These are phyloP conservation scores for Lasioglossum pauxillum DNA, from an alignment of 2,888 invertebrate species.

Conservation along the genomic window DNA sequence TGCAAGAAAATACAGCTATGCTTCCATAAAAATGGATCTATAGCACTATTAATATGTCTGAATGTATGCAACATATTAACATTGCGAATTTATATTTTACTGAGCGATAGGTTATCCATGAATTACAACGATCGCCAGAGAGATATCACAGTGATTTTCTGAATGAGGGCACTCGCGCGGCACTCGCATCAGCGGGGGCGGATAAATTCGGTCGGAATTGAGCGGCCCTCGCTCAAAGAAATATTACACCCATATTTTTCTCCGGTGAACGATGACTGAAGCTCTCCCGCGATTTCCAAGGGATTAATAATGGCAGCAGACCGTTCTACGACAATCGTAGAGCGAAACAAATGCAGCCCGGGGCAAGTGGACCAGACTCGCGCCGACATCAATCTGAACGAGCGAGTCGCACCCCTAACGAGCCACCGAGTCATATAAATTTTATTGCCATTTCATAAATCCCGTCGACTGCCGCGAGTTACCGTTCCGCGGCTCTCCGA, in stretches of 20 bases:
- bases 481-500: constrained; percentile 63
- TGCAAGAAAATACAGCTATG: not conserved
- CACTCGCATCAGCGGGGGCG: constrained; percentile 36
- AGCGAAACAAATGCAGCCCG: constrained; percentile 71
- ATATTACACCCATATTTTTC: constrained; percentile 63
- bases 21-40: not conserved
- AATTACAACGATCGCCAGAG: not conserved
- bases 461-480: constrained; percentile 72
- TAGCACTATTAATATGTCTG: not conserved
- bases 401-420: constrained; percentile 76
- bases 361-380: constrained; percentile 73
- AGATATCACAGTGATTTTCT: constrained; percentile 12
- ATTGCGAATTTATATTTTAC: not conserved
- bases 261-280: constrained; percentile 60
- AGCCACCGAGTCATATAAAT: constrained; percentile 80
- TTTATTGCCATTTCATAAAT: constrained; percentile 81
- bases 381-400: constrained; percentile 76
- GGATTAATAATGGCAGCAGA: constrained; percentile 70
- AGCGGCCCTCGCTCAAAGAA: constrained; percentile 52
- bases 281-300: constrained; percentile 65
- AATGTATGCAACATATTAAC: not conserved
- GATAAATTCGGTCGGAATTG: constrained; percentile 63
- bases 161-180: constrained; percentile 19
- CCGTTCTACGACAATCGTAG: constrained; percentile 66
- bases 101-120: not conserved